These are phyloP conservation scores for Rallus limicola DNA, from an alignment of 2,113 vertebrate genomes.

Conservation along the genomic window DNA sequence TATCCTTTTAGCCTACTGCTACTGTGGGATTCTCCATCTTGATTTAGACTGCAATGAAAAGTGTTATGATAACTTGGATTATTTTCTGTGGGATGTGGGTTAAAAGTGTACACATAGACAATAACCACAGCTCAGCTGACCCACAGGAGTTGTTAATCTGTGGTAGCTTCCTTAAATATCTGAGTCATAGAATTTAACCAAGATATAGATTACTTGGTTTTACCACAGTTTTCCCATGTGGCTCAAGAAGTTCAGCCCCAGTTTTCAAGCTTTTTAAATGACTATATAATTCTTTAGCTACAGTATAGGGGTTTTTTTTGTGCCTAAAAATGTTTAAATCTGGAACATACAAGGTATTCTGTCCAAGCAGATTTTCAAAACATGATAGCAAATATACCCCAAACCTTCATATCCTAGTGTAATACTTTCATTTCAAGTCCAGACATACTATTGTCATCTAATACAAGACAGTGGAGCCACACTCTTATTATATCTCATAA, in stretches of 20 bases:
- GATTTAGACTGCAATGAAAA: not conserved
- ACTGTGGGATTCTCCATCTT: not conserved
- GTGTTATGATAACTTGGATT: not conserved
- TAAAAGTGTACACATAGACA: not conserved
- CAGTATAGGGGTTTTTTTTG: rapidly evolving
- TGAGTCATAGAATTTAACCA: not conserved
- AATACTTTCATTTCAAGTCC: not conserved
- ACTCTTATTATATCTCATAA: not conserved
- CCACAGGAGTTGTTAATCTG: not conserved
- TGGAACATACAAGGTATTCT: not conserved
- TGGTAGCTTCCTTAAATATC: not conserved
- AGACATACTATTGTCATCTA: not conserved
- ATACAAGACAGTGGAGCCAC: not conserved
- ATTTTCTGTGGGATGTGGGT: not conserved
- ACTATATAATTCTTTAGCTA: not conserved
- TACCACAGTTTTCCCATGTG: not conserved
- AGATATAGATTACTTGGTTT: not conserved
- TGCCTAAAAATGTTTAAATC: not conserved
- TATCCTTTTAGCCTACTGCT: not conserved
- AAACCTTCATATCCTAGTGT: not conserved
- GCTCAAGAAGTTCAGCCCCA: not conserved
- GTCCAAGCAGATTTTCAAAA: not conserved
- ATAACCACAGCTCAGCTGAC: not conserved
- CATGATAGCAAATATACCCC: not conserved
- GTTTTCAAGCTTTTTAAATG: not conserved